These are phyloP conservation scores for Centrocercus urophasianus DNA, from an alignment of 2,113 vertebrate genomes.

Conservation along the genomic window DNA sequence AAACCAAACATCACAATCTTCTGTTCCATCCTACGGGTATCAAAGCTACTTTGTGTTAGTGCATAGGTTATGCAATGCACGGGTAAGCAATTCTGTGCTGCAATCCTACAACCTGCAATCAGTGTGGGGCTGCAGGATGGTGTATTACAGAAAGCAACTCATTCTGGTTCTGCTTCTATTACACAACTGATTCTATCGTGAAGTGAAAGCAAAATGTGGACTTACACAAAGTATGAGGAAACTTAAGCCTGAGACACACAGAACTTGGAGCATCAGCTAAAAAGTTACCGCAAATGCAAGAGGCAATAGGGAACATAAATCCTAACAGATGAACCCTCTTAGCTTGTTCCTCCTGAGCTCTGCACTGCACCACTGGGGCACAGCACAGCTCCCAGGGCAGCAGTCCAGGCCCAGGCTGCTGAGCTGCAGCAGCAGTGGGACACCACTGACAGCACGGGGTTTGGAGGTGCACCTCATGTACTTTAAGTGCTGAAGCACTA, in stretches of 20 bases:
- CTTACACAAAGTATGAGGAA: neutral
- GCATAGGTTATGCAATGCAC: neutral
- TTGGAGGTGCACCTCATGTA: neutral
- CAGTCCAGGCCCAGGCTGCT: neutral
- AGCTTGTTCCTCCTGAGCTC: neutral
- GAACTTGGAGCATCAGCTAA: neutral
- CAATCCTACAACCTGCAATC: neutral
- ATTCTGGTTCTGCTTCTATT: neutral
- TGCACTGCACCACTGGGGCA: neutral
- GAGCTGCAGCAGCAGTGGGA: neutral
- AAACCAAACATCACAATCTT: neutral
- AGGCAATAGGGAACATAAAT: neutral
- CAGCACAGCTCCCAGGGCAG: neutral
- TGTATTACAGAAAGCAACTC: neutral
- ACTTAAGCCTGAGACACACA: neutral
- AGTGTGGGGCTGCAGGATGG: accelerated
- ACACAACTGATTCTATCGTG: neutral
- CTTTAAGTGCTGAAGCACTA: too few relatives aligned
- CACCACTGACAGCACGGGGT: neutral
- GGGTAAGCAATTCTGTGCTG: neutral
- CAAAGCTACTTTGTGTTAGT: neutral
- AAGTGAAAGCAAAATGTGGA: neutral
- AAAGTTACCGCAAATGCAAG: neutral
- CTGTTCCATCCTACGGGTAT: neutral
- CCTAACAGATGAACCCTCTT: neutral